These are phyloP conservation scores for Hololepta plana DNA, from an alignment of 2,888 invertebrate genomes.

Conservation along the genomic window DNA sequence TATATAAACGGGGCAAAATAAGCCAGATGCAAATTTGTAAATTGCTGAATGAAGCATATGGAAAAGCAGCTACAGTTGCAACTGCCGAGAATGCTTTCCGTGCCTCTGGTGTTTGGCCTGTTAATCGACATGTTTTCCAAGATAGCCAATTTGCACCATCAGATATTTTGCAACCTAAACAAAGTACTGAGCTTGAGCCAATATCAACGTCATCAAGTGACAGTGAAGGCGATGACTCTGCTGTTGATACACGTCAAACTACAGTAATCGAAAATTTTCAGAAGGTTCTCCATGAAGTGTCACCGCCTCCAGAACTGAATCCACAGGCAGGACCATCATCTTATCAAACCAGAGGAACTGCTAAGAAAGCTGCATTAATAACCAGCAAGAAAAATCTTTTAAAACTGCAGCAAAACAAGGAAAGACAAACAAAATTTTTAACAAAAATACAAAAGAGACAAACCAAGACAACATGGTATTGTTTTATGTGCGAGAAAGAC, in stretches of 20 bases:
- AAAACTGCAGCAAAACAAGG: conserved; percentile 4
- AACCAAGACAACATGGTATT: no score
- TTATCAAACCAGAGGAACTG: conserved; percentile 1
- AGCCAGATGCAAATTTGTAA: conserved; percentile 9
- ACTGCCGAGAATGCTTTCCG: conserved; percentile 10
- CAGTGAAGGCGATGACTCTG: not conserved
- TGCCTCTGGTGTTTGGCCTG: conserved; percentile 11
- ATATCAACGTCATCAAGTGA: no score
- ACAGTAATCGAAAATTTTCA: not conserved
- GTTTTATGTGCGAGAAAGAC: no score
- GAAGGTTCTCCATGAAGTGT: conserved; percentile 1
- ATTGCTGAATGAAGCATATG: conserved; percentile 11
- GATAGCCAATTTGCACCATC: conserved; percentile 6
- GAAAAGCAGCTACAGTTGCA: conserved; percentile 9
- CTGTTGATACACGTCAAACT: not conserved
- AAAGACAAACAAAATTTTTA: no score
- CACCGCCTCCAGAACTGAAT: conserved; percentile 4
- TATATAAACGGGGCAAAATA: no score
- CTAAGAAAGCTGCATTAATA: conserved; percentile 5
- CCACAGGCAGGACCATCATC: conserved; percentile 4
- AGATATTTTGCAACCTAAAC: conserved; percentile 5
- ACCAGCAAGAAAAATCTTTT: conserved; percentile 3
- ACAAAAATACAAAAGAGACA: no score
- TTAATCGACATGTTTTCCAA: conserved; percentile 9
- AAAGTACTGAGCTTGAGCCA: no score